Percentiles rank a stretch among this genome's conserved stretches.
These are phyloP conservation scores for Gymnorhina tibicen DNA, from an alignment of 2,113 vertebrate species.

Conservation along the genomic window DNA sequence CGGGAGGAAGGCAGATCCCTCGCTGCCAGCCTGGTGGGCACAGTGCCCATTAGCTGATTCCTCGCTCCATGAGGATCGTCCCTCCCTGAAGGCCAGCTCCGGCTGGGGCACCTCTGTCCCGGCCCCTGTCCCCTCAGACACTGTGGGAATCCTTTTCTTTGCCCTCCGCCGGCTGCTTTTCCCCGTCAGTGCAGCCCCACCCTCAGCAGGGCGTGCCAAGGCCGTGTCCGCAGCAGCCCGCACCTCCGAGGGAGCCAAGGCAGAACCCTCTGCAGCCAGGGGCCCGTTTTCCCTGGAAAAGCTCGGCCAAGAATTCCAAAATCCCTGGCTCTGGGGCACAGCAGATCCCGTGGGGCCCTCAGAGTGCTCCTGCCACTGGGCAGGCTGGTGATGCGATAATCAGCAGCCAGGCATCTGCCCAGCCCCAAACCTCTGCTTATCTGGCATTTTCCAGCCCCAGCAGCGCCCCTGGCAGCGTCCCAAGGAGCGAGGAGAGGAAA, in stretches of 20 bases:
- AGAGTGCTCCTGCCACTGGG: accelerated
- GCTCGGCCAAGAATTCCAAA: neutral
- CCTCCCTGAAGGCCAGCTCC: neutral
- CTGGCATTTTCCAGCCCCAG: neutral
- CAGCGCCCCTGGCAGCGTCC: neutral
- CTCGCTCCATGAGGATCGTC: accelerated
- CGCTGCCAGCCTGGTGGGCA: neutral
- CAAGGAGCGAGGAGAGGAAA: neutral
- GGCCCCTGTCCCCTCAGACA: neutral
- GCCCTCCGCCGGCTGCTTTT: neutral
- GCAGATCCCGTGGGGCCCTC: neutral
- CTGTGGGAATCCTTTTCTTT: too few relatives aligned
- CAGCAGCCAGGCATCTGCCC: neutral
- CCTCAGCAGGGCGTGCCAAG: neutral
- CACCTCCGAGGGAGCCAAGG: neutral
- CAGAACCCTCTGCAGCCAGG: neutral
- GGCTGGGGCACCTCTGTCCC: neutral
- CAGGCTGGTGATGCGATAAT: neutral
- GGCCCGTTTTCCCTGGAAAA: neutral
- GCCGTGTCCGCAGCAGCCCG: neutral
- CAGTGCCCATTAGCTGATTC: neutral
- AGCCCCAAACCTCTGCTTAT: neutral
- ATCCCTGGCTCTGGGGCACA: neutral
- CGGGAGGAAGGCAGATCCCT: neutral
- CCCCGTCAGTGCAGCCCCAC: neutral